phyloP scores from a whole-genome alignment of 2,888 invertebrate genomes.

The Ennomos fuscantarius region DNA sequence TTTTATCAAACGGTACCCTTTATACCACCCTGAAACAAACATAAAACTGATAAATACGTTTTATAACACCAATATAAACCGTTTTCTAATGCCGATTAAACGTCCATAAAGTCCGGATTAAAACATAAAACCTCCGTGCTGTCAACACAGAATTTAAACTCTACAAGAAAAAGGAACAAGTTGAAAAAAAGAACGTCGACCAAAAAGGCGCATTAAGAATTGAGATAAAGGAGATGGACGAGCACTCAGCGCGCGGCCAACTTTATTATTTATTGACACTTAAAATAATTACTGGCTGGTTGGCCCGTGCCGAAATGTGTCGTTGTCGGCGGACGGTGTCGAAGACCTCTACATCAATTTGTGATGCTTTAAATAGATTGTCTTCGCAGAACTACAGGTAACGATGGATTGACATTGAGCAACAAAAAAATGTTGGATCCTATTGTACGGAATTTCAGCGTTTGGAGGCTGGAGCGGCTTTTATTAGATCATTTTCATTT shows the following conservation, averaged over 20 bases:
- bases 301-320: constrained; percentile 78
- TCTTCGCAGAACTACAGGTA: constrained; percentile 32
- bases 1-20: constrained; percentile 49
- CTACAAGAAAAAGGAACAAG: constrained; percentile 71
- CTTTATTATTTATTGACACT: constrained; percentile 86
- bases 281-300: constrained; percentile 80
- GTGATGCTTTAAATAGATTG: constrained; percentile 39
- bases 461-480: neutral
- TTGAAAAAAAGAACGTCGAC: constrained; percentile 70
- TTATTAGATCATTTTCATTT: too few relatives aligned
- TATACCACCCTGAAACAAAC: constrained; percentile 54
- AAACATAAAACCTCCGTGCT: constrained; percentile 81
- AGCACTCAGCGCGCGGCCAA: constrained; percentile 79
- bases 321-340: constrained; percentile 51
- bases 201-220: constrained; percentile 85
- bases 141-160: constrained; percentile 82
- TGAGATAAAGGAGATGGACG: constrained; percentile 84
- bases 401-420: constrained; percentile 30
- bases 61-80: constrained; percentile 45
- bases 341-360: constrained; percentile 54
- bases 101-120: constrained; percentile 77
- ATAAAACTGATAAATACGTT: constrained; percentile 65
- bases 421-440: constrained; percentile 35
- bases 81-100: constrained; percentile 71
- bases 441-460: constrained; percentile 7